Percentiles rank a stretch among this genome's conserved stretches.
Evolutionary conservation across 1,140 invertebrate genomes (phyloP).

Genomic region (Aphelenchoides fujianensis): DNA sequence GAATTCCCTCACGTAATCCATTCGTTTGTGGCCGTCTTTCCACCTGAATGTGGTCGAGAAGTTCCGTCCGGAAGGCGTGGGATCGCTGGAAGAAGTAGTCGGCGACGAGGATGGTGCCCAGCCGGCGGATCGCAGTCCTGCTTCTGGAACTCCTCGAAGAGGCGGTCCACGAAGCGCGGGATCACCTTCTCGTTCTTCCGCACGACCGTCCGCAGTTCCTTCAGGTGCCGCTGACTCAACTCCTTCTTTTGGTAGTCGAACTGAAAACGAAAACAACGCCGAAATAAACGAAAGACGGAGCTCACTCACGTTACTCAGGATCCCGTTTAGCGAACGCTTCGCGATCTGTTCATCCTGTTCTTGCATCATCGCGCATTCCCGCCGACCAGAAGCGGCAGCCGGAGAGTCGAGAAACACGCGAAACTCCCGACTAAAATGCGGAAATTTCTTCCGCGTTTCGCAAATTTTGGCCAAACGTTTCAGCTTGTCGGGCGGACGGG

Average conservation of each 20-base stretch:
- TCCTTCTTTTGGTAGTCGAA: conserved; percentile 50
- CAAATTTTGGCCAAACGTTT: too few relatives aligned
- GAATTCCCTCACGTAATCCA: too few relatives aligned
- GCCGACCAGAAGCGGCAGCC: too few relatives aligned
- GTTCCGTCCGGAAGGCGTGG: conserved; percentile 40
- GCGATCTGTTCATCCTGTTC: conserved; percentile 7
- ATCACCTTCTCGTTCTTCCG: conserved; percentile 35
- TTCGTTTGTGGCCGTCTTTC: too few relatives aligned
- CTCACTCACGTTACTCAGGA: conserved; percentile 22
- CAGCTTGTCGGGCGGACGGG: too few relatives aligned
- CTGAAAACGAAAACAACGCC: too few relatives aligned
- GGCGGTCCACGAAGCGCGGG: conserved; percentile 38
- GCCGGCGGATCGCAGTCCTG: conserved; percentile 43
- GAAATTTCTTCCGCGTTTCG: too few relatives aligned
- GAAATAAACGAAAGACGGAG: too few relatives aligned
- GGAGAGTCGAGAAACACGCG: too few relatives aligned
- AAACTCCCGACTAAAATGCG: too few relatives aligned
- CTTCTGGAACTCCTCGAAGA: conserved; percentile 35
- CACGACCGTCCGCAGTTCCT: conserved; percentile 35
- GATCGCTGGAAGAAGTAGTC: conserved; percentile 54
- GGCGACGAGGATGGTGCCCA: conserved; percentile 37
- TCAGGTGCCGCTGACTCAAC: conserved; percentile 26
- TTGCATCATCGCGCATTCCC: conserved; percentile 1
- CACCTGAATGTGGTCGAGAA: conserved; percentile 44
- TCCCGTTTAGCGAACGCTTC: conserved; percentile 20